Conservation (phyloP, 2,888 invertebrate genomes). For the Synanthedon tipuliformis region DNA sequence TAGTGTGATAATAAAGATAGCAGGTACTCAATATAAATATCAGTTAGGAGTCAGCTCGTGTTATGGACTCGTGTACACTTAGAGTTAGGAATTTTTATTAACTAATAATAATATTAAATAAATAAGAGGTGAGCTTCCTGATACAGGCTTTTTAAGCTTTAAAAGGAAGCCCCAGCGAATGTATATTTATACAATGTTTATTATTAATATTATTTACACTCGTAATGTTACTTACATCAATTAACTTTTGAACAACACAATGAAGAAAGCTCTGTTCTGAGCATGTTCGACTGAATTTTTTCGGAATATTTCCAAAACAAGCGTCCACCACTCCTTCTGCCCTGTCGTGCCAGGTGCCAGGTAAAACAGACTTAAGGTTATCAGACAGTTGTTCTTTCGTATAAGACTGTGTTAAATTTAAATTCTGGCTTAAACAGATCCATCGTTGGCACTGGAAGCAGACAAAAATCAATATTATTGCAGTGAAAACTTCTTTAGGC, state of each 20-base stretch:
- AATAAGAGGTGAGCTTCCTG: too few relatives aligned
- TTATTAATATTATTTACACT: neutral
- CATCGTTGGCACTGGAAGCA: constrained; percentile 42
- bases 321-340: constrained; percentile 21
- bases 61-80: too few relatives aligned
- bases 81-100: too few relatives aligned
- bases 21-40: too few relatives aligned
- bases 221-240: constrained; percentile 25
- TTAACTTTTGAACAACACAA: constrained; percentile 47
- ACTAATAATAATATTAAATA: too few relatives aligned
- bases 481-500: too few relatives aligned
- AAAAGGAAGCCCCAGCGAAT: too few relatives aligned
- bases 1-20: too few relatives aligned
- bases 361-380: constrained; percentile 23
- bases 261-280: constrained; percentile 50
- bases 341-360: constrained; percentile 33
- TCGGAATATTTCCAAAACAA: constrained; percentile 30
- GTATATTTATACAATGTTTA: too few relatives aligned
- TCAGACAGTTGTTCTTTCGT: constrained; percentile 16
- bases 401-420: constrained; percentile 29
- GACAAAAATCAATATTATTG: neutral
- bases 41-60: too few relatives aligned
- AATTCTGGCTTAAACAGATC: constrained; percentile 39
- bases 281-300: constrained; percentile 40
- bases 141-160: too few relatives aligned